Evolutionary conservation across 2,113 vertebrate genomes (phyloP).

Genomic region (Dolichotis patagonum): DNA sequence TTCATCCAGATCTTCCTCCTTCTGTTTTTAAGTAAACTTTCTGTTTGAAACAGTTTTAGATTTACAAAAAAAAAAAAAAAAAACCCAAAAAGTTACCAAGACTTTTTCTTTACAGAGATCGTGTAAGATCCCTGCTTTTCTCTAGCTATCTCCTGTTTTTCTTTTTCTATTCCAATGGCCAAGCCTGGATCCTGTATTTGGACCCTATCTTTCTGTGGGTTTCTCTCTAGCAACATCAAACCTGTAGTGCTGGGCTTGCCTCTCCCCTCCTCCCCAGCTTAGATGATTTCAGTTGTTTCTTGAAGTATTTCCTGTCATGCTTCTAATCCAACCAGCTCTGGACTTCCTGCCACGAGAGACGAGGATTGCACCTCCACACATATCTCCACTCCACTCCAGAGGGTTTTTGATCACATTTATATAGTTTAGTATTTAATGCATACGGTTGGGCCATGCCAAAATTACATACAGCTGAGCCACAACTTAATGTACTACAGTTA

Average conservation of each 20-base stretch:
- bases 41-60: background rate
- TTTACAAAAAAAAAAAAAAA: background rate
- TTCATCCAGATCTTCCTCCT: background rate
- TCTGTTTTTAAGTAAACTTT: background rate
- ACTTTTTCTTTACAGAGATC: background rate
- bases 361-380: background rate
- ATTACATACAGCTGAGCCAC: background rate
- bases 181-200: background rate
- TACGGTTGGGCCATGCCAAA: background rate
- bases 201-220: background rate
- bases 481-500: background rate
- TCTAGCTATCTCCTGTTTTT: background rate
- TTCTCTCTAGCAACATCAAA: background rate
- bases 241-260: background rate
- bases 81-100: background rate
- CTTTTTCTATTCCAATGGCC: background rate
- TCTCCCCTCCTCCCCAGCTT: background rate
- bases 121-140: background rate
- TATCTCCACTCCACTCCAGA: background rate
- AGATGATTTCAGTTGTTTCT: background rate
- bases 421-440: background rate
- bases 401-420: background rate
- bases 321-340: background rate
- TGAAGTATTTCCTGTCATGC: background rate
- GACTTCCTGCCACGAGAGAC: background rate